Base-by-base conservation (phyloP, 2,113 vertebrate genomes). In the Gopherus flavomarginatus region DNA sequence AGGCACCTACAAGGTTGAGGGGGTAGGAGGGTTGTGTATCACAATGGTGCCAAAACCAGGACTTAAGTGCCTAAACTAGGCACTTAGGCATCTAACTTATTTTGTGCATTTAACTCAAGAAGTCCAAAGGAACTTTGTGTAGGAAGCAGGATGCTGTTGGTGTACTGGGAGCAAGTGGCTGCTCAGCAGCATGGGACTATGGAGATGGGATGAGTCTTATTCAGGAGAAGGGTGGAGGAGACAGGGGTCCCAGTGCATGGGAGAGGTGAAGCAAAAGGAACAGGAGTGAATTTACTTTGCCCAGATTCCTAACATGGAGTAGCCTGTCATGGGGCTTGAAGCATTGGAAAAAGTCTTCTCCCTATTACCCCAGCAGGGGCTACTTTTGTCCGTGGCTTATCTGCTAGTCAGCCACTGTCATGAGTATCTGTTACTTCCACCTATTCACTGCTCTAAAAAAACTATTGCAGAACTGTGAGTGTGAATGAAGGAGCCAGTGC, bases 331-430 rank as follows among this genome's bases (percentile, higher is more conserved):
- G 16, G 27, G 11, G 10, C 4, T 14, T n/a, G 38, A 35, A 29
- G 10, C 2, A 5, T 22, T 11, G 29, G 69, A 12, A 79, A 59
- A 53, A 31, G 22, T 54, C 2, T 31, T 35, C 11, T 83, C 69
- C 44, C 6, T 1, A 56, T 93, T 96, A 99, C 99, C 99, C 99
- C 99, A 72, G 99, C 99, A 75, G 99, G 99, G 3, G 99, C 99
- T 80, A 99, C 98, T 97, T 99, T 99, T 92, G 99, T 99, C 99
- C 99, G 99, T 0, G 99, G 99, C 94, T 99, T 99, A 57, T 99
- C 99, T 0, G 99, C 99, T 95, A 99, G 98, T 26, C 99, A 98
- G 96, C 99, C 99, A 1, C 99, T 99, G 96, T 99, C 99, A 6
- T 99, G 99, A 65, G 99, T 99, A 75, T 99, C 99, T 3, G 99